Percentiles rank a stretch among this genome's conserved stretches.
phyloP scores from a whole-genome alignment of 2,888 invertebrate genomes.

The Dynastes hyllus region DNA sequence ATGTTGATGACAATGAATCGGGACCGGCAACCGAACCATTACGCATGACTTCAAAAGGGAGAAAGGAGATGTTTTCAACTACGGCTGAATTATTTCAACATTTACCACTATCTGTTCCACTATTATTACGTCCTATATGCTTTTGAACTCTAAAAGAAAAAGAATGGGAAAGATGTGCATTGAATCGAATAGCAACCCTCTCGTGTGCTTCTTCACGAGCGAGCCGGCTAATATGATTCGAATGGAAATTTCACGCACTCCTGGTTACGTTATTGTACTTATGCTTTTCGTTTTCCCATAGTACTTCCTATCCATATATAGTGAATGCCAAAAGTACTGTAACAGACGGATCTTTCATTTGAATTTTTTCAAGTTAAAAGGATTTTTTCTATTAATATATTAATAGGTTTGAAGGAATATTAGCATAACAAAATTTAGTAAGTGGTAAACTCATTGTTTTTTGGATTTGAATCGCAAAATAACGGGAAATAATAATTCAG shows the following conservation, averaged over 20 bases:
- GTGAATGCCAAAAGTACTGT: too few relatives aligned
- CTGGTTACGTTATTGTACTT: slow-evolving; percentile 28
- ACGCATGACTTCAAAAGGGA: slow-evolving; percentile 7
- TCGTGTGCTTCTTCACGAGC: not conserved
- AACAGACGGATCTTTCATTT: too few relatives aligned
- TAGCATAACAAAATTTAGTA: too few relatives aligned
- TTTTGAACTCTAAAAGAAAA: not conserved
- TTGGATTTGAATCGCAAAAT: too few relatives aligned
- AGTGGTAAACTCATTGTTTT: too few relatives aligned
- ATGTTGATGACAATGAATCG: not conserved
- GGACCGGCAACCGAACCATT: not conserved
- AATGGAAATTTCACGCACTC: slow-evolving; percentile 26
- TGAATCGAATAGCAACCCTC: slow-evolving; percentile 4
- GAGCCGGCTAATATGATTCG: slow-evolving; percentile 23
- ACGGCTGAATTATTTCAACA: slow-evolving; percentile 35
- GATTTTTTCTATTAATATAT: too few relatives aligned
- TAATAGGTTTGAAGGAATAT: too few relatives aligned
- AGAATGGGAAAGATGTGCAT: not conserved
- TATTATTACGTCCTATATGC: slow-evolving; percentile 14
- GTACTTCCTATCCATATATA: not conserved
- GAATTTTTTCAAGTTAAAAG: too few relatives aligned
- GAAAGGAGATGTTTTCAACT: slow-evolving; percentile 18
- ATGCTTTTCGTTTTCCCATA: not conserved
- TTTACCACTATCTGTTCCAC: slow-evolving; percentile 24
- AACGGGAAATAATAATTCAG: too few relatives aligned